Evolutionary conservation across 2,888 invertebrate genomes (phyloP).

Genomic region (Pediacus dermestoides): DNA sequence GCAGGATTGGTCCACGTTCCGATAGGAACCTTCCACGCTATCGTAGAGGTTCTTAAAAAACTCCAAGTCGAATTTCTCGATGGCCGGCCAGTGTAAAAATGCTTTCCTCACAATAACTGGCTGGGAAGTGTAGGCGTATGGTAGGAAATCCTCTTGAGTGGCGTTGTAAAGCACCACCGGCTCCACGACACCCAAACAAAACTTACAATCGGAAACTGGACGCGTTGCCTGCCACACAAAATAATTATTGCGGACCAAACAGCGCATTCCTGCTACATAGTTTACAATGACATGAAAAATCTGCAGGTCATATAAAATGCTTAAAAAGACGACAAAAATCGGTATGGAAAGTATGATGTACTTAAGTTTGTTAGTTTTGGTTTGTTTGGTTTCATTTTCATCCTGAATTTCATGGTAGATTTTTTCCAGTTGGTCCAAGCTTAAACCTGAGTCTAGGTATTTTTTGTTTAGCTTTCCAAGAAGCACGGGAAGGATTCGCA

Average conservation of each 20-base stretch:
- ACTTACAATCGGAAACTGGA: constrained; percentile 76
- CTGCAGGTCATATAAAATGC: no score
- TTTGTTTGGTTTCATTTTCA: no score
- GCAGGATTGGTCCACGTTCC: constrained; percentile 74
- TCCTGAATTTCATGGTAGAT: no score
- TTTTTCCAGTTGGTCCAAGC: constrained; percentile 29
- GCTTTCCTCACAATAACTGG: constrained; percentile 79
- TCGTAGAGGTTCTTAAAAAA: constrained; percentile 70
- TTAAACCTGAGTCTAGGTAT: constrained; percentile 31
- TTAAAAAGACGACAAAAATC: no score
- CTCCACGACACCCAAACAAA: constrained; percentile 66
- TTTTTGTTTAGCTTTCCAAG: constrained; percentile 35
- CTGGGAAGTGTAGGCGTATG: constrained; percentile 72
- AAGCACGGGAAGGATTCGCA: no score
- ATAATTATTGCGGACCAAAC: constrained; percentile 79
- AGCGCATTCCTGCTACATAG: constrained; percentile 60
- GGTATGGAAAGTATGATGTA: no score
- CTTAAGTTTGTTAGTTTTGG: no score
- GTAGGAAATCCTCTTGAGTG: constrained; percentile 64
- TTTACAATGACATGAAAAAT: constrained; percentile 13
- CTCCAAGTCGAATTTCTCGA: constrained; percentile 61
- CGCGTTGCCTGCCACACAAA: constrained; percentile 83
- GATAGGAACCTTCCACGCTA: constrained; percentile 65
- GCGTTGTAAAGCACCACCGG: constrained; percentile 68
- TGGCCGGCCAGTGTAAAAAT: constrained; percentile 73